Conservation (phyloP, 2,113 vertebrate genomes). For the Myotis davidii region DNA sequence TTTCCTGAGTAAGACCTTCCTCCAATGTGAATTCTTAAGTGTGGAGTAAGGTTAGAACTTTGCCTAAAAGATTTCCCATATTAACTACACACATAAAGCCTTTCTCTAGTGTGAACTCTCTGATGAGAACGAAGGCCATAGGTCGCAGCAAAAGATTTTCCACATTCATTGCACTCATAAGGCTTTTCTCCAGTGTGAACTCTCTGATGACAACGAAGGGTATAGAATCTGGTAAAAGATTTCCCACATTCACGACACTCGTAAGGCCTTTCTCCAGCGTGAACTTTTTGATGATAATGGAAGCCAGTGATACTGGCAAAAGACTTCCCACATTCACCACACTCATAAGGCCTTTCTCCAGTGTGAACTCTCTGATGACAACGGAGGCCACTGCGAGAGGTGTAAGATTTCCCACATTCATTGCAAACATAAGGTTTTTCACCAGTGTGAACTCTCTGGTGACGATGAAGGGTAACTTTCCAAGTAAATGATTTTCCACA, state of each 20-base stretch:
- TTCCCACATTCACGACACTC: not conserved
- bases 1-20: not conserved
- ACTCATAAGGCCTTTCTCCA: not conserved
- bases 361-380: not conserved
- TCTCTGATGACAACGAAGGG: not conserved
- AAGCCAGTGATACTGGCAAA: not conserved
- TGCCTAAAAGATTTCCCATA: not conserved
- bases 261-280: not conserved
- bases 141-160: not conserved
- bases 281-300: not conserved
- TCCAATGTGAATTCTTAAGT: not conserved
- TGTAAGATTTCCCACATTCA: not conserved
- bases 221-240: not conserved
- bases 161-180: not conserved
- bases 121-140: not conserved
- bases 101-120: not conserved
- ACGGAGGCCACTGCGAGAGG: not conserved
- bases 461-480: not conserved
- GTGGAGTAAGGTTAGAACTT: not conserved
- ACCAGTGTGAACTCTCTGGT: not conserved
- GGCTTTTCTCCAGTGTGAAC: not conserved
- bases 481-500: not conserved
- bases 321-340: not conserved
- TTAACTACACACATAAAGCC: not conserved
- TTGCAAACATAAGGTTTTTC: not conserved